Percentiles rank a stretch among this genome's conserved stretches.
phyloP scores from a whole-genome alignment of 2,888 invertebrate genomes.

The Acanthosepion pharaonis region DNA sequence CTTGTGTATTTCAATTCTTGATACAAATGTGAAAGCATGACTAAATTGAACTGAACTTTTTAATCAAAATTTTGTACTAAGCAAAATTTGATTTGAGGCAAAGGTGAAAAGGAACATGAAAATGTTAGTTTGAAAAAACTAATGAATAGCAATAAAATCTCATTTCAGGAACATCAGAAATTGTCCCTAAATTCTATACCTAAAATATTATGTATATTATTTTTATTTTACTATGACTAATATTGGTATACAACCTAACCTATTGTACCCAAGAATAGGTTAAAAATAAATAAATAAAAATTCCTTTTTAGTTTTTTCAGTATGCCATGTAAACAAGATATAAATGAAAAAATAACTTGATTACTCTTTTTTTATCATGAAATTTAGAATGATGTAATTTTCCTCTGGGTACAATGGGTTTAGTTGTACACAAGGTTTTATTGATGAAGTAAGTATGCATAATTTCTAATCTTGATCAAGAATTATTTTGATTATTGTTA shows the following conservation, averaged over 20 bases:
- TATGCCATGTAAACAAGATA: background rate
- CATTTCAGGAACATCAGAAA: background rate
- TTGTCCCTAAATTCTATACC: background rate
- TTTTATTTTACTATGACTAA: background rate
- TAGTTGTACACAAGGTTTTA: too few species aligned
- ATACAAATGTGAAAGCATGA: background rate
- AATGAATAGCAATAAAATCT: background rate
- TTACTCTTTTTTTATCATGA: too few species aligned
- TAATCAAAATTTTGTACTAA: background rate
- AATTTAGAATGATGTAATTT: too few species aligned
- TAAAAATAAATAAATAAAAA: too few species aligned
- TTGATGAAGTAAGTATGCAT: too few species aligned
- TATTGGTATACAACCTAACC: background rate
- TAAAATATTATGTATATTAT: too few species aligned
- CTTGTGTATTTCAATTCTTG: background rate
- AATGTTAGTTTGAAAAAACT: background rate
- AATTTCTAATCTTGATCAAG: too few species aligned
- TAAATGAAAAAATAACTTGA: too few species aligned
- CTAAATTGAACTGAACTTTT: too few species aligned
- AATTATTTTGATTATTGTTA: too few species aligned
- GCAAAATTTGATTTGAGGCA: background rate
- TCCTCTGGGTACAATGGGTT: too few species aligned
- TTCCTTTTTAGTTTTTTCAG: background rate
- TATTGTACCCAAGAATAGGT: too few species aligned
- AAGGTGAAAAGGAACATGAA: background rate